Conservation (phyloP, 2,113 vertebrate genomes). For the Formicarius rufipectus region DNA sequence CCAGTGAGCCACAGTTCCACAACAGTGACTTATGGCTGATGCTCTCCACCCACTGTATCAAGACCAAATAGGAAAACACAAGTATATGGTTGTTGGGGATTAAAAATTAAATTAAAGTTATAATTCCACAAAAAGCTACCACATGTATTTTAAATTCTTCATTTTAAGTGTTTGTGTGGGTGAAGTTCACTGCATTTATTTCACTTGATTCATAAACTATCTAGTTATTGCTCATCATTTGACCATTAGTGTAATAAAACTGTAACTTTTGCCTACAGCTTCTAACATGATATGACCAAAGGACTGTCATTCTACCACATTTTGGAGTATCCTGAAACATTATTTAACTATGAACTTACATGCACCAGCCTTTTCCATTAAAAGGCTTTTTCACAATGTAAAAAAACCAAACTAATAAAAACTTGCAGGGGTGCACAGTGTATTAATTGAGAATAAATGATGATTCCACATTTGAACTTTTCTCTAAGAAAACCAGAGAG, state of each 20-base stretch:
- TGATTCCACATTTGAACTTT: not conserved
- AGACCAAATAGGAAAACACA: not conserved
- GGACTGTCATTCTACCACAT: not conserved
- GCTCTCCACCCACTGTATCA: not conserved
- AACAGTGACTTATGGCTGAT: not conserved
- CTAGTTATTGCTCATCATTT: not conserved
- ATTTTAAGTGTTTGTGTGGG: not conserved
- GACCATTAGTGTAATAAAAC: not conserved
- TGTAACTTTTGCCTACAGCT: not conserved
- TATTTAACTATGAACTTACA: not conserved
- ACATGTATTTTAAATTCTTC: not conserved
- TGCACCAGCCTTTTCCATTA: not conserved
- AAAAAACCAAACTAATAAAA: not conserved
- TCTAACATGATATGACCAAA: not conserved
- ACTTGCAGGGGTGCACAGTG: not conserved
- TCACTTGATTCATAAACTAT: not conserved
- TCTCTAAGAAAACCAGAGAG: not conserved
- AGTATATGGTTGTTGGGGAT: not conserved
- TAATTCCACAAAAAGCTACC: not conserved
- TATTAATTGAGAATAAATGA: not conserved
- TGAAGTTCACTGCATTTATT: not conserved
- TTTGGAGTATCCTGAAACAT: not conserved
- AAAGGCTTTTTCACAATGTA: not conserved
- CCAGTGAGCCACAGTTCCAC: not conserved
- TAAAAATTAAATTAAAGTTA: not conserved